Conservation (phyloP, 2,888 invertebrate genomes). For the Trachelus iudaicus region DNA sequence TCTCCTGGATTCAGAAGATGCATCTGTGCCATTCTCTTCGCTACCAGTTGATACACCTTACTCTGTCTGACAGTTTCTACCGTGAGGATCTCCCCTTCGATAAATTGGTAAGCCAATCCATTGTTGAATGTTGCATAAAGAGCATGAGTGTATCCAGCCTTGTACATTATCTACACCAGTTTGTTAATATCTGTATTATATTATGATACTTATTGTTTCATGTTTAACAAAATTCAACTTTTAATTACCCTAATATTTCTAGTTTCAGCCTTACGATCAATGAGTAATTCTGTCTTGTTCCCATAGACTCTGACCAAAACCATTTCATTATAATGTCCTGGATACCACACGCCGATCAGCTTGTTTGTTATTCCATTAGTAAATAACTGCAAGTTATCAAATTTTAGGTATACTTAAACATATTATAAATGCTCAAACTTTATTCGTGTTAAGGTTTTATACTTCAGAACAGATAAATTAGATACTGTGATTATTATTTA, state of each 20-base stretch:
- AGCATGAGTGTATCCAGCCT: conserved; percentile 83
- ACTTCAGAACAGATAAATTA: no score
- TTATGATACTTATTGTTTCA: neutral
- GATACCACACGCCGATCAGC: conserved; percentile 74
- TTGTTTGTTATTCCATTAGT: conserved; percentile 96
- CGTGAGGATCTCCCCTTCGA: conserved; percentile 83
- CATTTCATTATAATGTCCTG: conserved; percentile 71
- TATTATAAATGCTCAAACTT: neutral
- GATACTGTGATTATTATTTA: no score
- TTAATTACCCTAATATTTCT: conserved; percentile 63
- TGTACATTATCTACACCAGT: conserved; percentile 71
- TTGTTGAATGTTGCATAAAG: conserved; percentile 93
- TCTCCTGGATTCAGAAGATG: conserved; percentile 71
- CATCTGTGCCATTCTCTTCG: conserved; percentile 85
- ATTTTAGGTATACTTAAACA: neutral
- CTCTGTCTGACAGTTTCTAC: conserved; percentile 73
- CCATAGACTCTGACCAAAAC: conserved; percentile 93
- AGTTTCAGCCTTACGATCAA: conserved; percentile 88
- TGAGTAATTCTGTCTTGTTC: conserved; percentile 90
- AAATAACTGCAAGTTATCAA: conserved; percentile 74
- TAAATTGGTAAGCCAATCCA: conserved; percentile 91
- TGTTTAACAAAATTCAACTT: neutral
- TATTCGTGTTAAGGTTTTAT: no score
- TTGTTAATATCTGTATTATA: neutral
- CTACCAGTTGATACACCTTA: conserved; percentile 79